Evolutionary conservation across 2,888 invertebrate genomes (phyloP).

Genomic region (Aelia acuminata): DNA sequence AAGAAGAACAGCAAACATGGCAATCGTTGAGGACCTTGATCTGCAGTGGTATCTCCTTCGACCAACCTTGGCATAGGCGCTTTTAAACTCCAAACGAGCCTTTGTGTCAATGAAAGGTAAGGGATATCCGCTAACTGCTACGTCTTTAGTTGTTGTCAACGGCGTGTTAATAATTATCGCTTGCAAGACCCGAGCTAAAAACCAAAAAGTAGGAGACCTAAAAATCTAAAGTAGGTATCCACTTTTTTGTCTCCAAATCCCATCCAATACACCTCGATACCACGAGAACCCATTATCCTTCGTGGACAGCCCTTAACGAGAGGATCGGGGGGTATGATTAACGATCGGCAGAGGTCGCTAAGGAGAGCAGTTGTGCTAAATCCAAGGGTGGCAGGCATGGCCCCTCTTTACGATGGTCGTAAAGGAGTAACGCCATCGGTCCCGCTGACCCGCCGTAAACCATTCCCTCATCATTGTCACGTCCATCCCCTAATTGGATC

Average conservation of each 20-base stretch:
- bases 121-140: too few species aligned
- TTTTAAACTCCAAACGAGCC: neutral
- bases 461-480: neutral
- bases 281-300: neutral
- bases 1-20: neutral
- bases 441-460: neutral
- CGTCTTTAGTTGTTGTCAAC: too few species aligned
- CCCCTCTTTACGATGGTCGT: neutral
- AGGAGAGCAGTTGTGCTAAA: neutral
- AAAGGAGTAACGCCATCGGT: neutral
- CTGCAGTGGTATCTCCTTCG: too few species aligned
- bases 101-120: too few species aligned
- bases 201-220: too few species aligned
- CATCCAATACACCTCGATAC: neutral
- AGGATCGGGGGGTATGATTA: neutral
- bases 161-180: too few species aligned
- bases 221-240: too few species aligned
- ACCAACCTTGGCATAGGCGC: neutral
- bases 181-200: too few species aligned
- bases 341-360: neutral
- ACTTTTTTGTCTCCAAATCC: too few species aligned
- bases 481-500: neutral
- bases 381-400: neutral
- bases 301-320: neutral
- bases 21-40: neutral